phyloP scores from a whole-genome alignment of 2,113 vertebrate genomes.

The Pungitius pungitius region DNA sequence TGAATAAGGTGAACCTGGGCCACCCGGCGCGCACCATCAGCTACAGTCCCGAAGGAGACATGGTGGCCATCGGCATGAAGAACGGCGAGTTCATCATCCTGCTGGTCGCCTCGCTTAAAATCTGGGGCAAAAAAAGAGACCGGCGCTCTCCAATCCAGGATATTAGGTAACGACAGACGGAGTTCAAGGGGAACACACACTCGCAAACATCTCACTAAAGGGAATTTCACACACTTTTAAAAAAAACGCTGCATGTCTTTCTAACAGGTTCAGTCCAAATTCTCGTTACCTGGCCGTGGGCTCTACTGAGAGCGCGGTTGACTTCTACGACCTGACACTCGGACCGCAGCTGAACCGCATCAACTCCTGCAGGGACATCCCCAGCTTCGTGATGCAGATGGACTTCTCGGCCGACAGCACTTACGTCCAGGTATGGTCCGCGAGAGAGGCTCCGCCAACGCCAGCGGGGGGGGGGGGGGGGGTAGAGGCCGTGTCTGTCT shows the following conservation, averaged over 20 bases:
- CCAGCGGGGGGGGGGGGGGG: too few species aligned
- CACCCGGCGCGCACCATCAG: constrained; percentile 90
- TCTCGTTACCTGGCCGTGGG: constrained; percentile 93
- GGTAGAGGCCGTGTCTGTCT: background rate
- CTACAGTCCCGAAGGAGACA: constrained; percentile 95
- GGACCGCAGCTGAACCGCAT: constrained; percentile 93
- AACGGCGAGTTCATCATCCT: constrained; percentile 98
- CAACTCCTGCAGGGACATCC: constrained; percentile 95
- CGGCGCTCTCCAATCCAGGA: constrained; percentile 92
- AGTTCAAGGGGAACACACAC: background rate
- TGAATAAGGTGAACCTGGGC: constrained; percentile 96
- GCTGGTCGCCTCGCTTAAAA: constrained; percentile 92
- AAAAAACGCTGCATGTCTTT: background rate
- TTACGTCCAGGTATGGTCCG: constrained; percentile 86
- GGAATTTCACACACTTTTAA: background rate
- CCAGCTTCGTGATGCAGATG: constrained; percentile 96
- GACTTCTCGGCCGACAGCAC: constrained; percentile 94
- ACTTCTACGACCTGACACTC: constrained; percentile 94
- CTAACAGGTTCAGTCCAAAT: constrained; percentile 91
- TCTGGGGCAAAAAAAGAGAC: constrained; percentile 98
- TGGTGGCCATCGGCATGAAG: constrained; percentile 98
- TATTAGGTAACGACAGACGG: constrained; percentile 84
- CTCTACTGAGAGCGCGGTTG: constrained; percentile 93
- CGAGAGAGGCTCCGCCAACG: background rate
- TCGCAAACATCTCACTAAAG: background rate